These are phyloP conservation scores for Corythornis vintsioides DNA, from an alignment of 2,113 vertebrate genomes.

Conservation along the genomic window DNA sequence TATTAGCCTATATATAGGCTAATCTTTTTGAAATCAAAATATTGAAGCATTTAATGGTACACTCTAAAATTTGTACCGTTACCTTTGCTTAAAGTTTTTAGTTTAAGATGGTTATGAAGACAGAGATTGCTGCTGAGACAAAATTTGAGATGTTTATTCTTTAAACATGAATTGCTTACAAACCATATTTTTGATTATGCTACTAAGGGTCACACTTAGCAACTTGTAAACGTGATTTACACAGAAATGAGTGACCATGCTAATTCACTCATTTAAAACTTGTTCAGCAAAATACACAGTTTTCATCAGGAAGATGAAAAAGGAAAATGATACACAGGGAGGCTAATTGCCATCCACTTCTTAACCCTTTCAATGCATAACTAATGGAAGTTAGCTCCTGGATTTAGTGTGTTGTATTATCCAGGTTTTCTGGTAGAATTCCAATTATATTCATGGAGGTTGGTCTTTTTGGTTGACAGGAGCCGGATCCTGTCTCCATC, in stretches of 20 bases:
- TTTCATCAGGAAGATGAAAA: not conserved
- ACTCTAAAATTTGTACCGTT: not conserved
- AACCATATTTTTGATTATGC: constrained; percentile 26
- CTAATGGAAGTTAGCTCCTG: not conserved
- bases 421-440: not conserved
- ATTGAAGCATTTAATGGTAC: not conserved
- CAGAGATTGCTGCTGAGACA: not conserved
- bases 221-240: not conserved
- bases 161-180: constrained; percentile 31
- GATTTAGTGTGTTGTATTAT: not conserved
- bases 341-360: not conserved
- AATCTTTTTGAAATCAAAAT: constrained; percentile 35
- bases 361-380: not conserved
- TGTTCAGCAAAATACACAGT: not conserved
- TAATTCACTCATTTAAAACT: constrained; percentile 28
- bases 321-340: not conserved
- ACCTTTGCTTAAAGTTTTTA: constrained; percentile 9
- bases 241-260: constrained; percentile 18
- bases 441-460: not conserved
- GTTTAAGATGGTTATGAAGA: not conserved
- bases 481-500: not conserved
- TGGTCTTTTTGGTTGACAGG: not conserved
- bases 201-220: constrained; percentile 4
- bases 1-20: not conserved
- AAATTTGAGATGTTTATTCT: constrained; percentile 13